A percentile compares a stretch with the other conserved stretches of the same genome.
Conservation (phyloP, 1,140 invertebrate genomes). For the Helicorthomorpha holstii region DNA sequence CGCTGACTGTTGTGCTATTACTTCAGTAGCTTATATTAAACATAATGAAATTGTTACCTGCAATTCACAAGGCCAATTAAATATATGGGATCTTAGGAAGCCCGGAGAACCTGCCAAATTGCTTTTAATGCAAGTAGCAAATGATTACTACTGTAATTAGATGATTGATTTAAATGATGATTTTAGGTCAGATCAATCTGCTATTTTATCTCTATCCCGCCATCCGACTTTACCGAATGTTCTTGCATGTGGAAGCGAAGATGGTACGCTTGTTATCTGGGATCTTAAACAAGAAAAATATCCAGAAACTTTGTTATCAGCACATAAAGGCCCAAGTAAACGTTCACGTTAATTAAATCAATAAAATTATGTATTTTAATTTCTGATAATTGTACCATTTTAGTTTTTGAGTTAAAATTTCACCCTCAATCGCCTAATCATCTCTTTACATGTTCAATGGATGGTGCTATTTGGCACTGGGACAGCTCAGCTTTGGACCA, state of each 20-base stretch:
- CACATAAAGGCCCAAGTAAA: constrained; percentile 46
- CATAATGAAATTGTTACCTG: constrained; percentile 58
- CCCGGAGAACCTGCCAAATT: constrained; percentile 21
- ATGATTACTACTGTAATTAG: too few species aligned
- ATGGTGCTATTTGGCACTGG: constrained; percentile 77
- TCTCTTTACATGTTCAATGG: constrained; percentile 56
- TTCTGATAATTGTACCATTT: constrained; percentile 11
- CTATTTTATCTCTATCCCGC: constrained; percentile 49
- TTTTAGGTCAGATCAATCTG: constrained; percentile 26
- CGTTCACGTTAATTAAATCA: not conserved
- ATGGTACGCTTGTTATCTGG: constrained; percentile 68
- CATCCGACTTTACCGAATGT: constrained; percentile 75
- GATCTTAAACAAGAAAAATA: constrained; percentile 62
- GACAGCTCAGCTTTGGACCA: constrained; percentile 24
- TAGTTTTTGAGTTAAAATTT: constrained; percentile 61
- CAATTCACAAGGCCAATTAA: constrained; percentile 67
- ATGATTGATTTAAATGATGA: not conserved
- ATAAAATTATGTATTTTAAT: not conserved
- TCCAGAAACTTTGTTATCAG: constrained; percentile 58
- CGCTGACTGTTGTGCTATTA: constrained; percentile 63
- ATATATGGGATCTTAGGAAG: constrained; percentile 62
- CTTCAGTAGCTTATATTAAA: constrained; percentile 54
- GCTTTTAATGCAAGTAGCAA: constrained; percentile 22
- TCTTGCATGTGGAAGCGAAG: constrained; percentile 62
- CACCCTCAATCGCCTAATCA: constrained; percentile 64